phyloP scores from a whole-genome alignment of 2,888 invertebrate species.

The Thera obeliscata region DNA sequence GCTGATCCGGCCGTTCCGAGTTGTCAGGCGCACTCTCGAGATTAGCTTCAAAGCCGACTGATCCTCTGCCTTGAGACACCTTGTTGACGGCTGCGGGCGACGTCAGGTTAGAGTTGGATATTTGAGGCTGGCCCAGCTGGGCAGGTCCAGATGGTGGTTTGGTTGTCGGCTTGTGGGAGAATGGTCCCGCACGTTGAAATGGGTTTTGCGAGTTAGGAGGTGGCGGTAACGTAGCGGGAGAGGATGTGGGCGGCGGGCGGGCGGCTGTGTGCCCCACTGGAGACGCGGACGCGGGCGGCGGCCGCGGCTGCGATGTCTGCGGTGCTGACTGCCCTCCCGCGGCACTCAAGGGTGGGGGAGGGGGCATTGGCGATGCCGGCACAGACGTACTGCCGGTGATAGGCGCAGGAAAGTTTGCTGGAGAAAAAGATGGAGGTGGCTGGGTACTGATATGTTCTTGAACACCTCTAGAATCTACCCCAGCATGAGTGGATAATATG shows the following conservation, averaged over 20 bases:
- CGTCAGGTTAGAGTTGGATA: slow-evolving; percentile 62
- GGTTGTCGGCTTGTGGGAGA: slow-evolving; percentile 75
- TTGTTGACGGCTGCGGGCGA: slow-evolving; percentile 69
- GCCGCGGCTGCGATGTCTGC: slow-evolving; percentile 14
- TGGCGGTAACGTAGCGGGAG: slow-evolving; percentile 48
- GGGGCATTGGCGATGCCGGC: slow-evolving; percentile 25
- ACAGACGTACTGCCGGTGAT: slow-evolving; percentile 14
- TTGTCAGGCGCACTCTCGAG: slow-evolving; percentile 88
- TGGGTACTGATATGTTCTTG: slow-evolving; percentile 33
- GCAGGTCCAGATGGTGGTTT: slow-evolving; percentile 53
- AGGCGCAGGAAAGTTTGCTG: slow-evolving; percentile 47
- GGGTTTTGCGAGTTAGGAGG: slow-evolving; percentile 66
- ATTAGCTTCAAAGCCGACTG: slow-evolving; percentile 83
- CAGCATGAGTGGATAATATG: slow-evolving; percentile 37
- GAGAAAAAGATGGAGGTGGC: slow-evolving; percentile 48
- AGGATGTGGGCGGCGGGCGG: slow-evolving; percentile 30
- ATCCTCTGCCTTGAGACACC: slow-evolving; percentile 60
- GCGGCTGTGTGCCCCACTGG: slow-evolving; percentile 25
- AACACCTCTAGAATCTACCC: slow-evolving; percentile 35
- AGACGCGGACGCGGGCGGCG: slow-evolving; percentile 25
- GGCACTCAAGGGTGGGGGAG: slow-evolving; percentile 15
- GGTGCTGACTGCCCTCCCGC: slow-evolving; percentile 7
- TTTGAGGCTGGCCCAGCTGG: slow-evolving; percentile 59
- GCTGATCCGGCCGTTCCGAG: slow-evolving; percentile 86
- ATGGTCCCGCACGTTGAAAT: slow-evolving; percentile 73